phyloP scores from a whole-genome alignment of 2,113 vertebrate species.

The Lichenostomus cassidix region DNA sequence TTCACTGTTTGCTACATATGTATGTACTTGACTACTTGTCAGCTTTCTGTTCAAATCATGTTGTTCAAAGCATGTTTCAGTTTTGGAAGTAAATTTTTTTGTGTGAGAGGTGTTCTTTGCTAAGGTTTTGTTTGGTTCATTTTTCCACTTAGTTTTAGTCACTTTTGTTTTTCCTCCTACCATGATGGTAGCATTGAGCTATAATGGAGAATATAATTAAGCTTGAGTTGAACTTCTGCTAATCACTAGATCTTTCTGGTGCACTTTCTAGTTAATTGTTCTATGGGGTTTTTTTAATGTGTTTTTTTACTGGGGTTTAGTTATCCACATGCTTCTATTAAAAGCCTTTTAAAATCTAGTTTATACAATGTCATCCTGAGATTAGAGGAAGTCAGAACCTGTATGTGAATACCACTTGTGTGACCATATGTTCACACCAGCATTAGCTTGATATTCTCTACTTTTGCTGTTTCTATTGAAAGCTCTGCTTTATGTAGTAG shows the following conservation, averaged over 20 bases:
- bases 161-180: background rate
- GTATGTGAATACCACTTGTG: background rate
- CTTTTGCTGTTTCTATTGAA: background rate
- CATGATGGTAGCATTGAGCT: background rate
- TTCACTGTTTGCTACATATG: background rate
- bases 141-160: background rate
- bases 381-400: background rate
- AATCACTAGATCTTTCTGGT: background rate
- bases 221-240: background rate
- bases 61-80: background rate
- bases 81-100: background rate
- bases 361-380: background rate
- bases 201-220: background rate
- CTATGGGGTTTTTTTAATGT: background rate
- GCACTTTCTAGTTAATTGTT: background rate
- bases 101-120: background rate
- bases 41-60: background rate
- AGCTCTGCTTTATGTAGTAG: background rate
- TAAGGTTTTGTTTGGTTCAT: background rate
- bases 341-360: background rate
- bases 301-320: background rate
- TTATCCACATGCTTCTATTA: background rate
- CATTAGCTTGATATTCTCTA: background rate
- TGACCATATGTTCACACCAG: background rate
- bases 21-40: background rate